Evolutionary conservation across 1,140 invertebrate species (phyloP), one percentile per base, ranked within the genome.

Genomic region (Hermetia illucens): DNA sequence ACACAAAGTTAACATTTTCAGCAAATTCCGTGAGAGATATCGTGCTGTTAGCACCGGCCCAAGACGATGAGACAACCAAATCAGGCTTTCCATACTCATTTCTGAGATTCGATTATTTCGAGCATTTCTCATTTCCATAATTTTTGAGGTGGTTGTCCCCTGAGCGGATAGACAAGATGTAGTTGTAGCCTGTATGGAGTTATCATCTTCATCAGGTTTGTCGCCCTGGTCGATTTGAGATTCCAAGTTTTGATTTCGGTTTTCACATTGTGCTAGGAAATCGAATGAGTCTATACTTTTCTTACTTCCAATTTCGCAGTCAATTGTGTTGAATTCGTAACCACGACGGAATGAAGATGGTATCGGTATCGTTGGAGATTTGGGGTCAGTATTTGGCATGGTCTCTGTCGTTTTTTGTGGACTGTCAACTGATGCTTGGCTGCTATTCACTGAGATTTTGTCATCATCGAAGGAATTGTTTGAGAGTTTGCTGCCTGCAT

Each of bases 31-130:
- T 0, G 91, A 88, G 17, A 97, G 68, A 65, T 88, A 82, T 45
- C 82, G 76, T 12, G 91, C 86, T 3, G 90, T 92, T 5, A 98
- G 67, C 18, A 96, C 85, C 0, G 93, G 93, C 0, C 94, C 94
- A n/a, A 97, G 63, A 45, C 90, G 73, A 64, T 94, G 85, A 1
- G 88, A 78, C 16, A 97, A 55, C 91, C 90, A 96, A 29, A 89
- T 77, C 1, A 95, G 65, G 52, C 84, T 92, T 52, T 94, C 90
- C 1, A 77, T 75, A 49, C 87, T 87, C 69, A 94, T 85, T 55
- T 94, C 87, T 0, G 82, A 84, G 43, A 93, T 85, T 59, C 79
- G 52, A 42, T 58, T 58, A 25, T 58, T 58, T 20, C 58, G 55
- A 19, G 52, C 36, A 0, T 79, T 47, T 18, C 56, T 56, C 5